These are phyloP conservation scores for Mythimna impura DNA, from an alignment of 2,888 invertebrate species.

Conservation along the genomic window DNA sequence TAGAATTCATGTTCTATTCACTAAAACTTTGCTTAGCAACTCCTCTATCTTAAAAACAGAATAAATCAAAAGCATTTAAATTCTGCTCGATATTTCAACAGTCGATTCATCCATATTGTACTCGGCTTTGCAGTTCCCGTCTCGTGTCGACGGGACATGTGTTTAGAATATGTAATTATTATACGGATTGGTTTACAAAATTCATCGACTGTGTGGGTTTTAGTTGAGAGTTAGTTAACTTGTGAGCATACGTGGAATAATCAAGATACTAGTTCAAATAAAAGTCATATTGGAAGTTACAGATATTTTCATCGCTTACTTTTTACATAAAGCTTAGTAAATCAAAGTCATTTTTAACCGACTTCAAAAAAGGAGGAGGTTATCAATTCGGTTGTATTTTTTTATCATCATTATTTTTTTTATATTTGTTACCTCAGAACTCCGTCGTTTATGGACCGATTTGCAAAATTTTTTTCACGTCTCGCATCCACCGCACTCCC, in stretches of 20 bases:
- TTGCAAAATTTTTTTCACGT: no score
- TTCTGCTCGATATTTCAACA: conserved; percentile 43
- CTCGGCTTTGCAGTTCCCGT: conserved; percentile 27
- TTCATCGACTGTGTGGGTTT: conserved; percentile 29
- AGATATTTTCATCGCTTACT: background rate
- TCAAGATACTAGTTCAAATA: background rate
- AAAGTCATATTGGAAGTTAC: background rate
- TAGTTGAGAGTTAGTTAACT: conserved; percentile 18
- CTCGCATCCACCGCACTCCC: no score
- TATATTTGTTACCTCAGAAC: no score
- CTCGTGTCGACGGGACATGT: conserved; percentile 27
- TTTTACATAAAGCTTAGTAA: background rate
- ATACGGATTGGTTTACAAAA: conserved; percentile 25
- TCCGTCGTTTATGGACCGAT: no score
- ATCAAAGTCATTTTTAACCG: no score
- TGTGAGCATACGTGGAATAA: conserved; percentile 13
- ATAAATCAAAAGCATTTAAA: conserved; percentile 47
- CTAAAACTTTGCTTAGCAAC: conserved; percentile 6
- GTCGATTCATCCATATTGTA: conserved; percentile 44
- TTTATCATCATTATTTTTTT: no score
- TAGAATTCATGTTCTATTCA: conserved; percentile 5
- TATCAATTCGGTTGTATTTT: no score
- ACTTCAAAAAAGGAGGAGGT: no score
- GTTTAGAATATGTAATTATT: conserved; percentile 48
- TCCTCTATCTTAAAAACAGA: background rate